Base-by-base conservation (phyloP, 2,797 vertebrate genomes). In the Pampus argenteus region DNA sequence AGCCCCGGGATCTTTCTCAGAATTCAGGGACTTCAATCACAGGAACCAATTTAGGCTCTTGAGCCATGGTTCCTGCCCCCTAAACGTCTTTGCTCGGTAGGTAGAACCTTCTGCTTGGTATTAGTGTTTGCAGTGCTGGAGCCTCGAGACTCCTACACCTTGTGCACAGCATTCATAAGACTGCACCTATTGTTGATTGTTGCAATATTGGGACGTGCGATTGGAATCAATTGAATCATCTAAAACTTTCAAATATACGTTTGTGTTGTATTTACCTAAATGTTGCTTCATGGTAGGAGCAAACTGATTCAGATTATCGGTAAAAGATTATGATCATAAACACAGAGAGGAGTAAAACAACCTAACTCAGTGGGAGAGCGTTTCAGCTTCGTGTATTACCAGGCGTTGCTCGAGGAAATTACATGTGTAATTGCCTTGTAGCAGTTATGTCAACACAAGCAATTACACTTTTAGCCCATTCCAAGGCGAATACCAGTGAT, bases 391-490 rank as follows among this genome's bases (percentile, higher is more conserved):
- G 76, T 84, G 62, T 74, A 10, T 79, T 59, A 70, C 58, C 61
- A 81, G 63, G 57, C 54, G 14, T 73, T 22, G 83, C 82, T 83
- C 5, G 8, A 64, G 87, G 86, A 84, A 88, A 84, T 73, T 79
- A 84, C 82, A 82, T 71, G 71, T 66, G 83, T 89, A 89, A 89
- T 88, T 88, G 82, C 74, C 77, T 87, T 87, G 87, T 91, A 87
- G 83, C 80, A 70, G 85, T 87, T 90, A 83, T 89, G 86, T 92
- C 83, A 89, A 86, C 82, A 86, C 81, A 77, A 76, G 81, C 85
- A 91, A 90, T 92, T 92, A 92, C 86, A 85, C 82, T 71, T 66
- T 29, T 62, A 64, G 69, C 60, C 75, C 78, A 57, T 89, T 90
- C 86, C 84, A 81, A 70, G 51, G 70, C 63, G 79, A 88, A 89